Evolutionary conservation across 1,140 invertebrate species (phyloP), one percentile per base, ranked within the genome.

Genomic region (Zaprionus camerounensis): DNA sequence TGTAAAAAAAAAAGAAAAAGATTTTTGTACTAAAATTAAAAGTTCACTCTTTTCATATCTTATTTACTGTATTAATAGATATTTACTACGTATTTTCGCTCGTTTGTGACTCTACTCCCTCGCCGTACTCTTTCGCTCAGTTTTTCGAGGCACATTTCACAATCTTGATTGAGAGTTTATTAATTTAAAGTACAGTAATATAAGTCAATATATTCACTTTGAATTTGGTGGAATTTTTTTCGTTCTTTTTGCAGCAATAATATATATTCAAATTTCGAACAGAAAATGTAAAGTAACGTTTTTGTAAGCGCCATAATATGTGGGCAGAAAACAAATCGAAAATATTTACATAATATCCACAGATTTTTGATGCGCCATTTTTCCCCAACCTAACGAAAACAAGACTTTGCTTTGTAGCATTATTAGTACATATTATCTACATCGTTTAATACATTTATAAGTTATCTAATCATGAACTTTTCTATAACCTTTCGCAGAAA

Each of bases 401-500:
- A 34, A 57, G 22, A 64, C 44, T 74, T 80, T 80, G 61, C 62
- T 77, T 59, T 71, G 55, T 76, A 71, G 66, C 72, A 61, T 55
- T 61, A 69, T 69, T 70, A 57, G 24, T 20, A 66, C 15, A 56
- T 76, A 49, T 79, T 38, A 71, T 59, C 56, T 68, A 41, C 24
- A 53, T 13, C 2, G 2, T 6, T 24, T 17, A 44, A 28, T 24
- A 36, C 24, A 57, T 68, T 44, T 46, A 36, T 5, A 65, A 46
- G 46, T 28, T 56, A 73, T 65, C 58, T 82, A 79, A 82, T 72
- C 44, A 36, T 31, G 9, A 51, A 61, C 24, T 71, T 6, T 71
- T 71, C 28, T 76, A 53, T 61, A 22, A 71, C 38, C 59, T 81
- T 97, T 85, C 81, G 96, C 96, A 99, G 98, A 95, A 99, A 99